phyloP scores from a whole-genome alignment of 2,888 invertebrate species.

The Epinotia demarniana region DNA sequence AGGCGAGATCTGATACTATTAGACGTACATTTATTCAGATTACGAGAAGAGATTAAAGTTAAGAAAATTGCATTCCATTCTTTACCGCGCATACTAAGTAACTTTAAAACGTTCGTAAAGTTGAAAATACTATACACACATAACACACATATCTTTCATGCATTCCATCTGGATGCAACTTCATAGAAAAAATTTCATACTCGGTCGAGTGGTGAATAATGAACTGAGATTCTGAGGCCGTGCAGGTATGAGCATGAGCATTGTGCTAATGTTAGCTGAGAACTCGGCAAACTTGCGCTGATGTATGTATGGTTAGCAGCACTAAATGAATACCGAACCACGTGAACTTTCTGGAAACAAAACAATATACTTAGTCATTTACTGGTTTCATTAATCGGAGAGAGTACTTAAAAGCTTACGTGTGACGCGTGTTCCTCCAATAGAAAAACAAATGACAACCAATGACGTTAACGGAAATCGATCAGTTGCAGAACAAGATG shows the following conservation, averaged over 20 bases:
- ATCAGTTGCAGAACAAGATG: too few relatives aligned
- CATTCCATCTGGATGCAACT: neutral
- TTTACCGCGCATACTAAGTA: too few relatives aligned
- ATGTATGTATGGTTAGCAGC: neutral
- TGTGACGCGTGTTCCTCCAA: too few relatives aligned
- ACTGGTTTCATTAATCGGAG: neutral
- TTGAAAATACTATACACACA: neutral
- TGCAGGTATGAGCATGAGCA: neutral
- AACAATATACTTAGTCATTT: neutral
- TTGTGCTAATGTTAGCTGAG: neutral
- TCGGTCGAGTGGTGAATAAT: neutral
- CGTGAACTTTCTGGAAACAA: neutral
- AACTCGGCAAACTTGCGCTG: neutral
- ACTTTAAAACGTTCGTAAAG: too few relatives aligned
- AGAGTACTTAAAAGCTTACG: neutral
- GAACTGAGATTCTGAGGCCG: neutral
- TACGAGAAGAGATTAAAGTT: too few relatives aligned
- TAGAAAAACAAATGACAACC: too few relatives aligned
- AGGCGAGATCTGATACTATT: too few relatives aligned
- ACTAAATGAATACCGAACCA: neutral
- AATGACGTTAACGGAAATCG: too few relatives aligned
- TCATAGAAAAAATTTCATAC: conserved; percentile 1
- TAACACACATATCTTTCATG: neutral
- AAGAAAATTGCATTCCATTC: too few relatives aligned
- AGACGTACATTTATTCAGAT: too few relatives aligned